Percentiles rank a stretch among this genome's conserved stretches.
These are phyloP conservation scores for Pteromalus puparum DNA, from an alignment of 1,140 invertebrate genomes.

Conservation along the genomic window DNA sequence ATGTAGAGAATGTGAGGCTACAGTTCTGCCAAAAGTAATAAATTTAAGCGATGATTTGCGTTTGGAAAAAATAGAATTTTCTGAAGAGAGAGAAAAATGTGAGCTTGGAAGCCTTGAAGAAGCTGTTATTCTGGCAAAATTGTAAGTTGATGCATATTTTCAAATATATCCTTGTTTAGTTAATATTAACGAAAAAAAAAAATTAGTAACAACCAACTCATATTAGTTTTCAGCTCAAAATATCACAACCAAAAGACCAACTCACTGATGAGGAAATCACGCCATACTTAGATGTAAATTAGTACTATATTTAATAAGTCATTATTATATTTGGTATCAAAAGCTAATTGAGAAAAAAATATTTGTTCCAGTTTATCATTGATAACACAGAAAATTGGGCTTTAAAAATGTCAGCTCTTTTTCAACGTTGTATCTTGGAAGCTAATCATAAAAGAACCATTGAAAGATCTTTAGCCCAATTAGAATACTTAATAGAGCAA, in stretches of 20 bases:
- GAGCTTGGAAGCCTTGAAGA: slow-evolving; percentile 86
- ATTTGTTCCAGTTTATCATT: slow-evolving; percentile 63
- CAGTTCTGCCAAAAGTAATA: slow-evolving; percentile 78
- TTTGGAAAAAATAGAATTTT: slow-evolving; percentile 85
- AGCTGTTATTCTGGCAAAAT: slow-evolving; percentile 83
- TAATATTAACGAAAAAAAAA: neutral
- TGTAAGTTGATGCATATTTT: slow-evolving; percentile 75
- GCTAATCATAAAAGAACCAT: slow-evolving; percentile 85
- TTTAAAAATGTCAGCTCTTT: slow-evolving; percentile 81
- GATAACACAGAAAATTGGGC: slow-evolving; percentile 80
- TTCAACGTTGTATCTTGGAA: slow-evolving; percentile 87
- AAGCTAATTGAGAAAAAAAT: slow-evolving; percentile 45
- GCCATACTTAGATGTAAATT: slow-evolving; percentile 84
- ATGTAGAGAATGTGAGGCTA: slow-evolving; percentile 60
- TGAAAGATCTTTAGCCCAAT: slow-evolving; percentile 90
- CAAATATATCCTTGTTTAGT: neutral
- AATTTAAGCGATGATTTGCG: slow-evolving; percentile 89
- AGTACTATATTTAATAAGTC: slow-evolving; percentile 17
- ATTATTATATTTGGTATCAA: slow-evolving; percentile 31
- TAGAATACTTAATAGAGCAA: slow-evolving; percentile 85
- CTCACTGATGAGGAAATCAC: slow-evolving; percentile 86
- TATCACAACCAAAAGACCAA: slow-evolving; percentile 85
- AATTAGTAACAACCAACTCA: slow-evolving; percentile 29
- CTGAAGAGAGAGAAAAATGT: slow-evolving; percentile 77
- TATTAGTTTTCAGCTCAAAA: slow-evolving; percentile 79